Evolutionary conservation across 2,888 invertebrate species (phyloP).

Genomic region (Drosophila mercatorum): DNA sequence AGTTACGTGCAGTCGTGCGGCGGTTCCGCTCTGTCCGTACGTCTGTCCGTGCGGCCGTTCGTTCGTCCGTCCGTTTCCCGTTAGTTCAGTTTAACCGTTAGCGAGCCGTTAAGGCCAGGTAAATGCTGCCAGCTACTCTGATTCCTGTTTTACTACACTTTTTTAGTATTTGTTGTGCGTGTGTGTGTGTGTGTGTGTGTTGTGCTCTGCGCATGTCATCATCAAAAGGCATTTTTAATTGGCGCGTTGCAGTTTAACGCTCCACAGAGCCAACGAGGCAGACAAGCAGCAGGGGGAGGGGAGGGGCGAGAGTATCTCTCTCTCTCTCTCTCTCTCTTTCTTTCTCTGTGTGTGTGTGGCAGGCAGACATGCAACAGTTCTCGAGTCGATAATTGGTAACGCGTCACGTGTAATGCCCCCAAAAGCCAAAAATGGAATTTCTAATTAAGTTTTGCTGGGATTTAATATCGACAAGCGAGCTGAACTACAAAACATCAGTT

Average conservation of each 20-base stretch:
- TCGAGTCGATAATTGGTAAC: slow-evolving; percentile 82
- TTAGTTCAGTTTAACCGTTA: slow-evolving; percentile 46
- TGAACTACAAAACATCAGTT: slow-evolving; percentile 51
- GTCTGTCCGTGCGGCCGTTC: slow-evolving; percentile 7
- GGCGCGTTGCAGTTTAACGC: slow-evolving; percentile 66
- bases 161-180: slow-evolving; percentile 19
- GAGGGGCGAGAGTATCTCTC: too few relatives aligned
- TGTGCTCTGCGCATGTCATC: slow-evolving; percentile 40
- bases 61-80: slow-evolving; percentile 45
- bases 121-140: slow-evolving; percentile 57
- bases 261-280: slow-evolving; percentile 18
- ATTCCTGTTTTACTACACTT: slow-evolving; percentile 24
- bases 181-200: slow-evolving; percentile 14
- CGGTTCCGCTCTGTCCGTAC: slow-evolving; percentile 34
- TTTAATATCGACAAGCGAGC: slow-evolving; percentile 74
- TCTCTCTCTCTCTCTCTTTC: too few relatives aligned
- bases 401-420: slow-evolving; percentile 79
- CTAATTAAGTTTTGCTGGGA: slow-evolving; percentile 83
- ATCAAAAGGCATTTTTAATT: slow-evolving; percentile 79
- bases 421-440: slow-evolving; percentile 83
- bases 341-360: neutral
- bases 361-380: slow-evolving; percentile 62
- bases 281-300: neutral
- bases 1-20: slow-evolving; percentile 65
- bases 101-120: slow-evolving; percentile 54